phyloP scores from a whole-genome alignment of 2,888 invertebrate species.

The Sarcophaga subvicina region DNA sequence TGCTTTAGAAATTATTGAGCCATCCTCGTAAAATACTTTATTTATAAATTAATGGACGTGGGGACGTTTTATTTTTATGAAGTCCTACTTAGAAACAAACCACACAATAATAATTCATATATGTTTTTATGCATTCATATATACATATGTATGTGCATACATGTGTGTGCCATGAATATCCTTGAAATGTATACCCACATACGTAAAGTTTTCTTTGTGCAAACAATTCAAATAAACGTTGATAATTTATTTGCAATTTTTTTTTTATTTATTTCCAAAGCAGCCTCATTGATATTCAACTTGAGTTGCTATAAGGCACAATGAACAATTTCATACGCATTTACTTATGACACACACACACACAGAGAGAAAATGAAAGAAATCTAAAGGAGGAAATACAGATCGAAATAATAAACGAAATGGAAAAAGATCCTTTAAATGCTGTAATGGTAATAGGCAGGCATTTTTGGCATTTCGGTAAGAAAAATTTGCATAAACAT shows the following conservation, averaged over 20 bases:
- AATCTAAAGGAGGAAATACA: background rate
- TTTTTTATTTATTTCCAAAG: background rate
- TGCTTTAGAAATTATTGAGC: no score
- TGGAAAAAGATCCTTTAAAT: background rate
- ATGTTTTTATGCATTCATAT: background rate
- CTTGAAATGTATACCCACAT: background rate
- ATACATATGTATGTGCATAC: background rate
- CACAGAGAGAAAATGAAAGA: background rate
- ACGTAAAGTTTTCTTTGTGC: conserved; percentile 17
- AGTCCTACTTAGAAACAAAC: no score
- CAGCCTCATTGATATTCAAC: conserved; percentile 50
- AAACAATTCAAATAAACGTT: conserved; percentile 6
- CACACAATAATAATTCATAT: background rate
- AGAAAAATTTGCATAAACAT: conserved; percentile 40
- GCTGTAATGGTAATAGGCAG: background rate
- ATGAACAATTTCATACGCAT: conserved; percentile 37
- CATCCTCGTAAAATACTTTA: no score
- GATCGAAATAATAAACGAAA: background rate
- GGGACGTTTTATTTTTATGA: no score
- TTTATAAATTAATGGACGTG: no score
- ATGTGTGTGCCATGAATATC: background rate
- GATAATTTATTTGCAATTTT: background rate
- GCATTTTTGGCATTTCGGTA: background rate
- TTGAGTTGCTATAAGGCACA: conserved; percentile 35
- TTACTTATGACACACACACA: background rate